Evolutionary conservation across 1,140 invertebrate species (phyloP), one percentile per base, ranked within the genome.

Genomic region (Procambarus clarkii): DNA sequence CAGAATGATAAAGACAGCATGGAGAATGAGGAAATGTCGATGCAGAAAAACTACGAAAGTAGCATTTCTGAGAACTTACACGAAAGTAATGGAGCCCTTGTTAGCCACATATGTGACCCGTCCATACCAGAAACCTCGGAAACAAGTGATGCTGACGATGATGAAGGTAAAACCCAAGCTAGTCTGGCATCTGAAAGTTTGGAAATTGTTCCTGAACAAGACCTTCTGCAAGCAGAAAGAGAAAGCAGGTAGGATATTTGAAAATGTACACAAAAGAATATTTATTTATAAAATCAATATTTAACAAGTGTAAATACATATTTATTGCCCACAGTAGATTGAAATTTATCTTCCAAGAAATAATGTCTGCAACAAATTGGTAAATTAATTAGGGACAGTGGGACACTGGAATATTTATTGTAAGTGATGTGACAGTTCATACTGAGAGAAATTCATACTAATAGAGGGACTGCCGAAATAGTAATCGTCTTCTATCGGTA

Each of bases 121-220:
- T 76, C 88, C 71, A 91, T 91, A 82, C 81, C 82, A n/a, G 88
- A 91, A 69, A 96, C 95, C 91, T 92, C 92, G 5, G 93, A 93
- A 80, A 92, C 85, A 9, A 91, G 84, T 76, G 92, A 93, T 45
- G 92, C 80, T 24, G 91, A 91, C 58, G 60, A 86, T 45, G 71
- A 86, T 80, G 7, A 96, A 96, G 93, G 94, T 96, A 93, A 96
- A 50, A 58, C n/a, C n/a, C 50, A 50, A 2, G 34, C 9, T 18
- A 54, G 24, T 76, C 46, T 48, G 18, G 45, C 45, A 13, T 48
- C 58, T 0, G 78, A 50, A 71, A 44, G 46, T 8, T 58, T 24
- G 79, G 78, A 81, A 44, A 24, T 15, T 44, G 88, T 64, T 18
- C 46, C 54, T 9, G 87, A 82, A 2, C 46, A 18, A n/a, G 81